Conservation (phyloP, 2,888 invertebrate species). For the Drosophila macrospina region DNA sequence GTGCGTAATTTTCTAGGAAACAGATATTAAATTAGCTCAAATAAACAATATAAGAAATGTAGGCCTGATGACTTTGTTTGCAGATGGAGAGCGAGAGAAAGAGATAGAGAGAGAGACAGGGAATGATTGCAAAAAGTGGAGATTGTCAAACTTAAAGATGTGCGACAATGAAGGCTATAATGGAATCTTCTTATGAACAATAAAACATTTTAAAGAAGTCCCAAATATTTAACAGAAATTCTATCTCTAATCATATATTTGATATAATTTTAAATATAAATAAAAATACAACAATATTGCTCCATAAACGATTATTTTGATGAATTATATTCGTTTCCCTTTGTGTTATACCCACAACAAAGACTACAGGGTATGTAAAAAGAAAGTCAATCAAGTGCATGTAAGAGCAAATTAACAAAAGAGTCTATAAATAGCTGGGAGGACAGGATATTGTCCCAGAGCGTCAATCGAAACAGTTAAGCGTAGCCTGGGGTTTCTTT, state of each 20-base stretch:
- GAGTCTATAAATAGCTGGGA: conserved; percentile 35
- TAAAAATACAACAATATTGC: too few species aligned
- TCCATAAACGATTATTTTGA: neutral
- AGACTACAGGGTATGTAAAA: neutral
- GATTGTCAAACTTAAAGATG: too few species aligned
- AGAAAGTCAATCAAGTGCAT: conserved; percentile 20
- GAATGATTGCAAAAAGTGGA: too few species aligned
- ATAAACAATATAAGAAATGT: neutral
- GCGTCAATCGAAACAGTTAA: conserved; percentile 56
- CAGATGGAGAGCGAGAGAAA: too few species aligned
- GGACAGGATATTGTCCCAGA: conserved; percentile 19
- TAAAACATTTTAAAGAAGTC: too few species aligned
- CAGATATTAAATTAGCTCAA: neutral
- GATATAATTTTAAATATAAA: too few species aligned
- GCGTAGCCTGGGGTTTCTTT: conserved; percentile 45
- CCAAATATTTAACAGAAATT: too few species aligned
- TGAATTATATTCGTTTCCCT: neutral
- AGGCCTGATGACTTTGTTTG: neutral
- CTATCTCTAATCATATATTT: too few species aligned
- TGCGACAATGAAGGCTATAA: too few species aligned
- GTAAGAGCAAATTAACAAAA: conserved; percentile 15
- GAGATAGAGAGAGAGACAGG: too few species aligned
- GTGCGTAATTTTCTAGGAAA: conserved; percentile 73
- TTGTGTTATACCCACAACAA: neutral
- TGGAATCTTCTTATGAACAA: too few species aligned